phyloP scores from a whole-genome alignment of 1,140 invertebrate species.

The Nebria ingens region DNA sequence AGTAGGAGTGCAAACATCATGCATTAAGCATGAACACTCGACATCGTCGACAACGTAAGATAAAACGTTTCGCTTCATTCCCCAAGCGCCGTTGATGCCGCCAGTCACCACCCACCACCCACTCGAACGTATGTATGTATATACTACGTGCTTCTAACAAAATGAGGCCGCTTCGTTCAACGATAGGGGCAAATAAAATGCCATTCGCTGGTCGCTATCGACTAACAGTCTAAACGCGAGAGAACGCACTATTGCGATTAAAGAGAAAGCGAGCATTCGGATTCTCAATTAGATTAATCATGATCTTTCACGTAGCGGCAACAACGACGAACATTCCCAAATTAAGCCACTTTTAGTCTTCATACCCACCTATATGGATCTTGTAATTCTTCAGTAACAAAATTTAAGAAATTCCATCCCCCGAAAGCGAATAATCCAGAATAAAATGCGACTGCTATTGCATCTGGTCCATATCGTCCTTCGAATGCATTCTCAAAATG shows the following conservation, averaged over 20 bases:
- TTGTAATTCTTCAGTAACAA: constrained; percentile 87
- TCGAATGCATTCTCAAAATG: constrained; percentile 64
- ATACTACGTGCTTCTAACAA: not conserved
- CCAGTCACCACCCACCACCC: not conserved
- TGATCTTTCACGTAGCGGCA: too few relatives aligned
- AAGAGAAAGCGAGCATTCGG: not conserved
- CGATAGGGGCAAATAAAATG: not conserved
- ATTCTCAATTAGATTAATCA: not conserved
- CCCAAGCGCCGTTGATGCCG: not conserved
- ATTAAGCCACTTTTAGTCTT: constrained; percentile 21
- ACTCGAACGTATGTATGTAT: not conserved
- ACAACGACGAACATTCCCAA: not conserved
- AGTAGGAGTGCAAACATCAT: not conserved
- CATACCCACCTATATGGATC: constrained; percentile 85
- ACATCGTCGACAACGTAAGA: not conserved
- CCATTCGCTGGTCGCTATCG: not conserved
- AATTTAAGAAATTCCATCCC: constrained; percentile 91
- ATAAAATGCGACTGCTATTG: constrained; percentile 77
- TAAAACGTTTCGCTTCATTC: not conserved
- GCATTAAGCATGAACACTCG: constrained; percentile 5
- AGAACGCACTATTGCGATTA: not conserved
- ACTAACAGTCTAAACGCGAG: not conserved
- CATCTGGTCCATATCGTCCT: constrained; percentile 47
- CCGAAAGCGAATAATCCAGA: constrained; percentile 95
- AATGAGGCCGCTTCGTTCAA: constrained; percentile 3